Evolutionary conservation across 2,888 invertebrate species (phyloP).

Genomic region (Cynaeus angustus): DNA sequence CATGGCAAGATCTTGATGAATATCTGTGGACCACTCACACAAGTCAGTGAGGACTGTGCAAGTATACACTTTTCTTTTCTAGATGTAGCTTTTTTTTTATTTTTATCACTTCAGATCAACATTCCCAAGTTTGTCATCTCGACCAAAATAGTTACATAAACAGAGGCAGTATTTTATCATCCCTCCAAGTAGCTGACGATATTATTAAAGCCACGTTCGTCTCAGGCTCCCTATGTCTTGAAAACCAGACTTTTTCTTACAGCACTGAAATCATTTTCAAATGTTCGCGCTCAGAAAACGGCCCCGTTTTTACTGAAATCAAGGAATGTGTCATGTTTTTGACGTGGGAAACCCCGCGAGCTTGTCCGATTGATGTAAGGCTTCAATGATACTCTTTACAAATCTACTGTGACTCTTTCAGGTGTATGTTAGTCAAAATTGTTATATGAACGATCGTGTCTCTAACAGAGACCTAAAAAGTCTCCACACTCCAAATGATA

Average conservation of each 20-base stretch:
- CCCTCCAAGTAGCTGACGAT: slow-evolving; percentile 44
- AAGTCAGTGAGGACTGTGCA: slow-evolving; percentile 47
- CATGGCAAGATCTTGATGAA: slow-evolving; percentile 52
- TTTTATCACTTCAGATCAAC: slow-evolving; percentile 52
- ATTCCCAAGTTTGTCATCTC: slow-evolving; percentile 57
- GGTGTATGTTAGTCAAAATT: slow-evolving; percentile 39
- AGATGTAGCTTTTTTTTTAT: background rate
- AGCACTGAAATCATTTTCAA: slow-evolving; percentile 57
- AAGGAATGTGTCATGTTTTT: slow-evolving; percentile 53
- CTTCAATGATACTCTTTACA: background rate
- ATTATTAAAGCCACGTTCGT: slow-evolving; percentile 47
- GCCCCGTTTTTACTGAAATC: slow-evolving; percentile 52
- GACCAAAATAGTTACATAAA: slow-evolving; percentile 42
- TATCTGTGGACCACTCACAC: slow-evolving; percentile 56
- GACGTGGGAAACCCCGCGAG: slow-evolving; percentile 57
- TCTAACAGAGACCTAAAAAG: slow-evolving; percentile 30
- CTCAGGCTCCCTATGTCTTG: slow-evolving; percentile 48
- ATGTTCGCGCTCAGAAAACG: slow-evolving; percentile 56
- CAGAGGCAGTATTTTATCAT: slow-evolving; percentile 49
- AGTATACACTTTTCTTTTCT: slow-evolving; percentile 36
- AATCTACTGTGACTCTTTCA: slow-evolving; percentile 5
- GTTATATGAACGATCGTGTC: slow-evolving; percentile 30
- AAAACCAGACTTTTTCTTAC: slow-evolving; percentile 38
- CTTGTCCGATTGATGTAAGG: slow-evolving; percentile 56
- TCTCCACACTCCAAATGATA: slow-evolving; percentile 24